Conservation (phyloP, 2,113 vertebrate genomes). For the Uropsilus gracilis region DNA sequence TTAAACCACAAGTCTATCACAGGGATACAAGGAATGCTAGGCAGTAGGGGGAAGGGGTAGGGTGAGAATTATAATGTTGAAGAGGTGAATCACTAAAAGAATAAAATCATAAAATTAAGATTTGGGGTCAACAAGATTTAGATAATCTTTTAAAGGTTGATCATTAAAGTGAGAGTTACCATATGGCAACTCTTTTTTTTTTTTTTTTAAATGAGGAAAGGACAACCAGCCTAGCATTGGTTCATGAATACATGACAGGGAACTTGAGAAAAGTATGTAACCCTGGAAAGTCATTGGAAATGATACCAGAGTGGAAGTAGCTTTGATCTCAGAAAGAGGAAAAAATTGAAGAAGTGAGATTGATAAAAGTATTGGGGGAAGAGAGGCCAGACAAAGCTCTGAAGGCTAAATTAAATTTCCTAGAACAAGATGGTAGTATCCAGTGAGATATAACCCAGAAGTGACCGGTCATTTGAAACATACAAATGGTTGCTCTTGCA, state of each 20-base stretch:
- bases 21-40: too few species aligned
- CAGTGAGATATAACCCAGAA: neutral
- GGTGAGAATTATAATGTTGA: neutral
- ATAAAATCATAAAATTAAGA: neutral
- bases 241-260: neutral
- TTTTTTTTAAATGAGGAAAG: neutral
- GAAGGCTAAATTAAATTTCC: neutral
- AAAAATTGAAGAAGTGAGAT: neutral
- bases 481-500: neutral
- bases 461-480: neutral
- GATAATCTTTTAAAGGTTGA: neutral
- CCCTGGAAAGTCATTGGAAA: neutral
- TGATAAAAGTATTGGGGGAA: neutral
- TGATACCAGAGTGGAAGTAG: neutral
- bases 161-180: constrained; percentile 6
- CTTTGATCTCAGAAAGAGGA: neutral
- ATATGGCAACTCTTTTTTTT: neutral
- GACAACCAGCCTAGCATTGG: neutral
- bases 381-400: neutral
- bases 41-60: neutral
- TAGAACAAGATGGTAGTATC: neutral
- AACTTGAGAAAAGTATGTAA: neutral
- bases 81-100: neutral
- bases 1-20: neutral
- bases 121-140: neutral